Evolutionary conservation across 2,113 vertebrate species (phyloP).

Genomic region (Myotis yumanensis): DNA sequence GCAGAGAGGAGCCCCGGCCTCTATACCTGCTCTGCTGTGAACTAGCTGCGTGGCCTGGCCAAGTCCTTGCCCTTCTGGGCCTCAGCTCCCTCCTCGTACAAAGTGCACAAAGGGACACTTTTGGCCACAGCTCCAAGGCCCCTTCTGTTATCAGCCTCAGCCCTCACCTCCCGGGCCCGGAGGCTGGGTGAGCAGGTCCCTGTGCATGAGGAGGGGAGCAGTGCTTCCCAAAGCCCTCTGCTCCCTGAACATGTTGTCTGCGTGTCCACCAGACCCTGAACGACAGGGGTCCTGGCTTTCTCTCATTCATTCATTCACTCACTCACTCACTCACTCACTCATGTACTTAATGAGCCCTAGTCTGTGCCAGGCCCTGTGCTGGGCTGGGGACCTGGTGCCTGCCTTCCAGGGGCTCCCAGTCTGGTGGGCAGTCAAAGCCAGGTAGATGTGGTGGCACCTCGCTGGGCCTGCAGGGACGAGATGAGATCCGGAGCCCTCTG

Average conservation of each 20-base stretch:
- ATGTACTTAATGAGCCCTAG: too few relatives aligned
- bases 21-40: background rate
- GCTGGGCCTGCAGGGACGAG: background rate
- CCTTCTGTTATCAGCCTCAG: background rate
- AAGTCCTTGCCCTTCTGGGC: background rate
- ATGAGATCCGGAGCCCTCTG: background rate
- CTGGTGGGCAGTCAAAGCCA: background rate
- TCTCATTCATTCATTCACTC: background rate
- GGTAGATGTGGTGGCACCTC: background rate
- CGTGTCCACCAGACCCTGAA: background rate
- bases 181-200: background rate
- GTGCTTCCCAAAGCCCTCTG: background rate
- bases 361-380: background rate
- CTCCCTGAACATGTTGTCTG: background rate
- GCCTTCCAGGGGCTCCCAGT: background rate
- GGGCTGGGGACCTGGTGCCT: background rate
- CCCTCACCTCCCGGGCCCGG: background rate
- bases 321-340: background rate
- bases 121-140: background rate
- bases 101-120: too few relatives aligned
- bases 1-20: background rate
- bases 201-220: background rate
- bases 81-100: background rate
- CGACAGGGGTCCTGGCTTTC: background rate
- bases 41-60: background rate